Base-by-base conservation (phyloP, 2,888 invertebrate species). In the Mamestra brassicae region DNA sequence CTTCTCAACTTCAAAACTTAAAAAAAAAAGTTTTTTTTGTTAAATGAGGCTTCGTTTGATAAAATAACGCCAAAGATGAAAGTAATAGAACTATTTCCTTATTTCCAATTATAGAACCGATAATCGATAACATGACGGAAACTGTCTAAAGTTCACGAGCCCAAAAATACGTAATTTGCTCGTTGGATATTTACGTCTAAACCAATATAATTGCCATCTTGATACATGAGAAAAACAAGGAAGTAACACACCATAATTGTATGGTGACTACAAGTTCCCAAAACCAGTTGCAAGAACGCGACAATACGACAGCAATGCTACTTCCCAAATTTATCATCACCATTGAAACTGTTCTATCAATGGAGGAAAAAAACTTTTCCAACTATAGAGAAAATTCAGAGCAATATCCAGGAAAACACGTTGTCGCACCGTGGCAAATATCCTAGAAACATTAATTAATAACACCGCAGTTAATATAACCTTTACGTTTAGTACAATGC, bases 111-210 rank as follows among this genome's bases (percentile, higher is more conserved):
- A 50, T 50, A 81, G 15, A 54, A 52, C 45, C 17, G 26, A 36
- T 76, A 68, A 76, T 76, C 17, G 62, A 63, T 47, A 58, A 54
- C n/a, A 67, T 81, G 52, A 52, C 50, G 52, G 26, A 52, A 67
- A 75, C 17, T 64, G 38, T 54, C 5, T 5, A 61, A 42, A 52
- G 38, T 58, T 62, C 26, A 26, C 11, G 57, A 75, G 57, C n/a
- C 50, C 62, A 52, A 36, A 26, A 68, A 69, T 50, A 50, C 36
- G 54, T 64, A 42, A 13, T 63, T 61, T 38, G 55, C 15, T 38
- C 42, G 17, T 47, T 17, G 6, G 13, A 74, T 67, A 54, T 81
- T 81, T 66, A 63, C 15, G n/a, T 47, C 34, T n/a, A 0, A 10
- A 8, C 2, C 3, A 13, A 4, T 45, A 4, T 45, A n/a, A 38